Evolutionary conservation across 2,113 vertebrate genomes (phyloP).

Genomic region (Catharus minimus): DNA sequence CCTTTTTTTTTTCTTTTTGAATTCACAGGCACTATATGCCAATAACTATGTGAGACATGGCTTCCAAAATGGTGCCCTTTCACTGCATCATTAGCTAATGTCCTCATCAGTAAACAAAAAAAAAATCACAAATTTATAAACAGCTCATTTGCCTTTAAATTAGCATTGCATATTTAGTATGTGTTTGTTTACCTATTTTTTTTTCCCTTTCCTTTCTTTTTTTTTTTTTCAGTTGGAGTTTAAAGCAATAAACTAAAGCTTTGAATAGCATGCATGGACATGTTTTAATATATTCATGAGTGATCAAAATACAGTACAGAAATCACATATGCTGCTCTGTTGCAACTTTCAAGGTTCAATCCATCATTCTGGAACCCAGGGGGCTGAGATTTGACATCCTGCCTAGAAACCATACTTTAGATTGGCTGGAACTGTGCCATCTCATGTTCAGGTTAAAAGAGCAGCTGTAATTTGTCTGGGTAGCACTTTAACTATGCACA

Average conservation of each 20-base stretch:
- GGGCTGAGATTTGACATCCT: conserved; percentile 69
- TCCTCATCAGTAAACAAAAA: neutral
- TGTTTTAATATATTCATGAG: conserved; percentile 62
- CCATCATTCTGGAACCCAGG: conserved; percentile 65
- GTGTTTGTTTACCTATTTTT: neutral
- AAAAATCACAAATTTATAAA: neutral
- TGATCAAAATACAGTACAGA: conserved; percentile 59
- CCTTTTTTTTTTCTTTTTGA: fast-evolving
- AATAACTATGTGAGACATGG: neutral
- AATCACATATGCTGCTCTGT: conserved; percentile 65
- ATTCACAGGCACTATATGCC: neutral
- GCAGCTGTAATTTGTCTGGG: conserved; percentile 73
- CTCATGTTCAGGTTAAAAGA: conserved; percentile 76
- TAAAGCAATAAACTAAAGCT: neutral
- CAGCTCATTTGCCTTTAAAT: neutral
- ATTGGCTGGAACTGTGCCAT: conserved; percentile 73
- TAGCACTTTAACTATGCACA: conserved; percentile 66
- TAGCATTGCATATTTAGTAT: neutral
- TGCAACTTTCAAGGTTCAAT: conserved; percentile 71
- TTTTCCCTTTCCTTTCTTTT: neutral
- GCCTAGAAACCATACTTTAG: conserved; percentile 66
- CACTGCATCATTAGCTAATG: neutral
- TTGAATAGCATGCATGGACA: conserved; percentile 17
- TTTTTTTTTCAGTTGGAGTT: neutral
- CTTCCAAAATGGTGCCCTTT: neutral